Conservation (phyloP, 2,888 invertebrate genomes). For the Myathropa florea region DNA sequence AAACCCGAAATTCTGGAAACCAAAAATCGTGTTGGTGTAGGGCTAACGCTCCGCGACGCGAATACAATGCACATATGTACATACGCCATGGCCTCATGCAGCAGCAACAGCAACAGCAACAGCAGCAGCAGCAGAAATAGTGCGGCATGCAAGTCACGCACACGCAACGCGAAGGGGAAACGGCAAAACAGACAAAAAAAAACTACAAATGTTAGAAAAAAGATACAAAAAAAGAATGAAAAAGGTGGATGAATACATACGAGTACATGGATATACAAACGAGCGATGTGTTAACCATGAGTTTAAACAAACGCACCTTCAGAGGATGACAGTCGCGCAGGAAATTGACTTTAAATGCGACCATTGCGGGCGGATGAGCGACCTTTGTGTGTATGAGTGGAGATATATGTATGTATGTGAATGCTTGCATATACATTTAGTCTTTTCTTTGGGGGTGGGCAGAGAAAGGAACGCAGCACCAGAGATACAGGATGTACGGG, state of each 20-base stretch:
- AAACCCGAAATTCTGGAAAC: slow-evolving; percentile 59
- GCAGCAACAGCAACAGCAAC: background rate
- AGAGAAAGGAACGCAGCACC: background rate
- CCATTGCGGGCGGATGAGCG: slow-evolving; percentile 32
- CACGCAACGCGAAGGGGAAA: slow-evolving; percentile 50
- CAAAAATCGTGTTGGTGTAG: slow-evolving; percentile 63
- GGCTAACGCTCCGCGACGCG: slow-evolving; percentile 48
- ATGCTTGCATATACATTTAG: background rate
- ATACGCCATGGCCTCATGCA: slow-evolving; percentile 1
- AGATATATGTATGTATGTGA: background rate
- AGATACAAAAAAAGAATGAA: slow-evolving; percentile 26
- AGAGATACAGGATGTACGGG: background rate
- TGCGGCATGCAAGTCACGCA: slow-evolving; percentile 47
- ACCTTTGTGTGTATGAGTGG: background rate
- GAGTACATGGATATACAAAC: background rate
- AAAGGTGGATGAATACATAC: slow-evolving; percentile 13
- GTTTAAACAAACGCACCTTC: slow-evolving; percentile 2
- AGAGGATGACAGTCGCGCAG: slow-evolving; percentile 34
- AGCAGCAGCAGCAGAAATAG: background rate
- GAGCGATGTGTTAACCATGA: background rate
- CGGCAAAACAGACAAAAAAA: slow-evolving; percentile 29
- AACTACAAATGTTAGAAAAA: slow-evolving; percentile 15
- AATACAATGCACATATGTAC: slow-evolving; percentile 40
- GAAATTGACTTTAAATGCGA: slow-evolving; percentile 33
- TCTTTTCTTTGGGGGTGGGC: background rate